A percentile compares a stretch with the other conserved stretches of the same genome.
Evolutionary conservation across 2,113 vertebrate genomes (phyloP).

Genomic region (Gopherus evgoodei): DNA sequence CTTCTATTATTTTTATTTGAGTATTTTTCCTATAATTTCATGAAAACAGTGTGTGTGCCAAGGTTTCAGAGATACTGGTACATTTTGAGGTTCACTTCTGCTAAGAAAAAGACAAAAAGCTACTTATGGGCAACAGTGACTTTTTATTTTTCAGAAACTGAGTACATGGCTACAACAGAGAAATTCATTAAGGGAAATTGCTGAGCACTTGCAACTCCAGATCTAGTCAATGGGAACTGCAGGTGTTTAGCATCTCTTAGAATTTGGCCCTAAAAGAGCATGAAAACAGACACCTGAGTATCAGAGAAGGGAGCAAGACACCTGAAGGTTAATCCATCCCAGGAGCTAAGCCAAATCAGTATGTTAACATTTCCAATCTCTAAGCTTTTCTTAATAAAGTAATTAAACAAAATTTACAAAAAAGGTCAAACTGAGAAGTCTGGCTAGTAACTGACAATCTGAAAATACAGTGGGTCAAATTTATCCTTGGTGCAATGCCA

Average conservation of each 20-base stretch:
- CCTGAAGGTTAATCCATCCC: not conserved
- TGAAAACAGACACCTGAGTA: not conserved
- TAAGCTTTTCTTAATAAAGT: not conserved
- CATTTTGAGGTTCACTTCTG: not conserved
- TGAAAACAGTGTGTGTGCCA: not conserved
- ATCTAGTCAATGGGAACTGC: not conserved
- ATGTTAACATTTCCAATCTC: not conserved
- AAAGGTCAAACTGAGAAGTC: not conserved
- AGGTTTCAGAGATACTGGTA: not conserved
- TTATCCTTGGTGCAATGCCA: not conserved
- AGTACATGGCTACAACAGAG: not conserved
- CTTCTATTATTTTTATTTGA: not conserved
- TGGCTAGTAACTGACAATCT: not conserved
- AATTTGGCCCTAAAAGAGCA: not conserved
- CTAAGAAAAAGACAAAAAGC: not conserved
- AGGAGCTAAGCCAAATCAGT: not conserved
- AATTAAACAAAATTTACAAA: not conserved
- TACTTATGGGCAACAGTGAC: not conserved
- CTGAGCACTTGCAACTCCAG: not conserved
- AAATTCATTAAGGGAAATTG: not conserved
- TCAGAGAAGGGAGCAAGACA: not conserved
- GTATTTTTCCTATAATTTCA: not conserved
- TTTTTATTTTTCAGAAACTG: not conserved
- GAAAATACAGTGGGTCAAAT: not conserved
- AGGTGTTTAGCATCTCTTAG: not conserved